phyloP scores from a whole-genome alignment of 2,888 invertebrate genomes.

The Ephialtes manifestator region DNA sequence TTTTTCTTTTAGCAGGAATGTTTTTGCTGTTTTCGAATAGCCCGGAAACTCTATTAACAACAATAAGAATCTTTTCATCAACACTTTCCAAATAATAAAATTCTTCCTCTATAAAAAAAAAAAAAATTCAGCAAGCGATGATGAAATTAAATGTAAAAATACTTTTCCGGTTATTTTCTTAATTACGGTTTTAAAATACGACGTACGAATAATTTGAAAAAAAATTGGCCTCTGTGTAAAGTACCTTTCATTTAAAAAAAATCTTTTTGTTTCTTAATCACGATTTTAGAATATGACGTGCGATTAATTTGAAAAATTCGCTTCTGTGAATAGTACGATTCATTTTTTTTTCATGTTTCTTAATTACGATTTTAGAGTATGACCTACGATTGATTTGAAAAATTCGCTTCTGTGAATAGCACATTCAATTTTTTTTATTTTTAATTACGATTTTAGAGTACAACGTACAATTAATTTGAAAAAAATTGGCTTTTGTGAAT shows the following conservation, averaged over 20 bases:
- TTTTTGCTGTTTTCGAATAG: slow-evolving; percentile 32
- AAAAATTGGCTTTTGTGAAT: neutral
- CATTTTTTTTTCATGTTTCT: too few relatives aligned
- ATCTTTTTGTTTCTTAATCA: neutral
- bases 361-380: too few relatives aligned
- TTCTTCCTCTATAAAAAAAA: neutral
- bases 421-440: slow-evolving; percentile 20
- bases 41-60: neutral
- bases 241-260: neutral
- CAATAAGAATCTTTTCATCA: too few relatives aligned
- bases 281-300: too few relatives aligned
- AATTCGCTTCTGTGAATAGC: neutral
- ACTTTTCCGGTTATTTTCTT: neutral
- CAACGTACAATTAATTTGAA: neutral
- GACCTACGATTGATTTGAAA: too few relatives aligned
- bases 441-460: neutral
- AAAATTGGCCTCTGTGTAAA: neutral
- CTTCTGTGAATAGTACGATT: too few relatives aligned
- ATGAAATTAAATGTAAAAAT: neutral
- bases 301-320: too few relatives aligned
- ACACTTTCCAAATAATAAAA: too few relatives aligned
- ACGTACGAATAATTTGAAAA: neutral
- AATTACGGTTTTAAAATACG: neutral
- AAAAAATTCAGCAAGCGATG: neutral
- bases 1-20: too few relatives aligned